Evolutionary conservation across 2,888 invertebrate genomes (phyloP).

Genomic region (Zeuzera pyrina): DNA sequence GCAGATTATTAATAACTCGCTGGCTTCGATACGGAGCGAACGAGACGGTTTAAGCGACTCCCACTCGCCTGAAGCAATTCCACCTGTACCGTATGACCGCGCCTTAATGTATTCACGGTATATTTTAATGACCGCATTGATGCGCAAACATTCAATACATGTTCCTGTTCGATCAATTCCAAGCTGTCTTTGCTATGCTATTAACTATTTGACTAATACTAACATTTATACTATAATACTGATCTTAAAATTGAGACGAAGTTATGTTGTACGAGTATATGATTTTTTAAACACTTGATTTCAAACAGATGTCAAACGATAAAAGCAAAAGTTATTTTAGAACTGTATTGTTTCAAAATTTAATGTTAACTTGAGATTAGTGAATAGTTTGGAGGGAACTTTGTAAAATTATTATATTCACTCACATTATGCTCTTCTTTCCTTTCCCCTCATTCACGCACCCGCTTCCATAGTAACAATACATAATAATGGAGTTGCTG

Average conservation of each 20-base stretch:
- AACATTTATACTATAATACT: too few species aligned
- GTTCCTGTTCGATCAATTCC: constrained; percentile 13
- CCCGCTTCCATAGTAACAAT: constrained; percentile 41
- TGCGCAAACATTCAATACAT: constrained; percentile 21
- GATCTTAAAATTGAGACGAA: too few species aligned
- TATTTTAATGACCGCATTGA: constrained; percentile 42
- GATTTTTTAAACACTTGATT: too few species aligned
- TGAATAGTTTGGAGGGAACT: constrained; percentile 31
- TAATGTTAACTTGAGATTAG: constrained; percentile 36
- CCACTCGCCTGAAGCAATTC: constrained; percentile 50
- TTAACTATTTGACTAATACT: too few species aligned
- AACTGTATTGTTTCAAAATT: constrained; percentile 22
- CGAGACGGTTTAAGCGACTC: constrained; percentile 38
- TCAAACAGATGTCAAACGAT: too few species aligned
- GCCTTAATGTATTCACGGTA: constrained; percentile 45
- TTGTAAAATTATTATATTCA: constrained; percentile 44
- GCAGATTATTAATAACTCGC: constrained; percentile 70
- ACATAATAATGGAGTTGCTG: constrained; percentile 55
- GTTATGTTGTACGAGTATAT: too few species aligned
- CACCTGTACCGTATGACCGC: constrained; percentile 53
- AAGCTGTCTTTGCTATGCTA: too few species aligned
- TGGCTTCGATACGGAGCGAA: constrained; percentile 36
- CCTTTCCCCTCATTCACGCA: constrained; percentile 43
- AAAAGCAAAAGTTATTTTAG: too few species aligned
- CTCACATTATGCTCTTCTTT: constrained; percentile 27